Percentiles rank a stretch among this genome's conserved stretches.
These are phyloP conservation scores for Ectropis grisescens DNA, from an alignment of 1,140 invertebrate species.

Conservation along the genomic window DNA sequence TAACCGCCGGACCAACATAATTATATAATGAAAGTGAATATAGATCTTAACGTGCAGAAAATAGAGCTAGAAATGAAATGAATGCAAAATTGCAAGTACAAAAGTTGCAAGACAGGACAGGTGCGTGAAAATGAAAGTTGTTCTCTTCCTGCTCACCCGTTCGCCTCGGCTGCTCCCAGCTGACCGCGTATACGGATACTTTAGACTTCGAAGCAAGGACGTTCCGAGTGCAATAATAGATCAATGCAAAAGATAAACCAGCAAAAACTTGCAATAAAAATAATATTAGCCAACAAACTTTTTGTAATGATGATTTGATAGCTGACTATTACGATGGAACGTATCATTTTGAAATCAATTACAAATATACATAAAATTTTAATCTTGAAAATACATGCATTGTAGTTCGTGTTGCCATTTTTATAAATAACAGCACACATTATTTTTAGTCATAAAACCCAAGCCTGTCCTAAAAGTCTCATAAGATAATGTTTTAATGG, in stretches of 20 bases:
- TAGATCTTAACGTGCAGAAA: neutral
- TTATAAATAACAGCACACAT: no score
- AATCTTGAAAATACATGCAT: no score
- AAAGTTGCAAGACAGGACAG: slow-evolving; percentile 50
- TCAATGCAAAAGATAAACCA: neutral
- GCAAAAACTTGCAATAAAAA: neutral
- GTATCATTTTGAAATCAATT: no score
- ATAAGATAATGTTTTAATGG: no score
- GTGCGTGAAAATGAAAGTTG: slow-evolving; percentile 67
- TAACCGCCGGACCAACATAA: neutral
- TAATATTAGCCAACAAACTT: neutral
- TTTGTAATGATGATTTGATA: no score
- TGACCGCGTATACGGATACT: slow-evolving; percentile 20
- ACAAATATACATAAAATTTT: no score
- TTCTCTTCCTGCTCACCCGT: slow-evolving; percentile 61
- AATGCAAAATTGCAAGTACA: slow-evolving; percentile 19
- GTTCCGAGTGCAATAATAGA: slow-evolving; percentile 5
- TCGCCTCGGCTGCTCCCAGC: slow-evolving; percentile 31
- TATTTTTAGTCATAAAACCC: no score
- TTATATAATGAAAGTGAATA: neutral
- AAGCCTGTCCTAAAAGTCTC: no score
- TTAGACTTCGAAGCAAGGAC: slow-evolving; percentile 42
- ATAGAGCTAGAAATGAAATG: slow-evolving; percentile 24
- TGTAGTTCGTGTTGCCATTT: no score
- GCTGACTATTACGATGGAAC: no score